Evolutionary conservation across 2,888 invertebrate species (phyloP).

Genomic region (Podotricha telesiphe): DNA sequence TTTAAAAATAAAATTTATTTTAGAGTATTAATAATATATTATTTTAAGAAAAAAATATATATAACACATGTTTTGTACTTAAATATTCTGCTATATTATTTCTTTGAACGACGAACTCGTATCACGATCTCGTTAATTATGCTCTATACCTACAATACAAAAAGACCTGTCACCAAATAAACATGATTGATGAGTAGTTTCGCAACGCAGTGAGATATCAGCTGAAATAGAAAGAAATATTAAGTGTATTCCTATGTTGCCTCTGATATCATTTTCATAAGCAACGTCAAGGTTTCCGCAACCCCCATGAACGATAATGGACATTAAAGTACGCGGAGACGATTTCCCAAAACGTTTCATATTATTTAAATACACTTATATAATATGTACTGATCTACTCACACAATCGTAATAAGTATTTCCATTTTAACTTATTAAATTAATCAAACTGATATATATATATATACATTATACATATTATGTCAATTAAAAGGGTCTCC

Average conservation of each 20-base stretch:
- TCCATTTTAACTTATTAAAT: too few species aligned
- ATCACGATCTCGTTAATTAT: constrained; percentile 59
- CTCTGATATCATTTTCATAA: constrained; percentile 80
- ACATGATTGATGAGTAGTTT: constrained; percentile 69
- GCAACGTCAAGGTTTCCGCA: constrained; percentile 65
- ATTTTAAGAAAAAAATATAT: too few species aligned
- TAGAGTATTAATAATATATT: too few species aligned
- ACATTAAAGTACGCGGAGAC: constrained; percentile 57
- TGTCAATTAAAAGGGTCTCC: too few species aligned
- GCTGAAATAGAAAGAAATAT: constrained; percentile 67
- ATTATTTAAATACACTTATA: neutral
- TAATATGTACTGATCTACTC: too few species aligned
- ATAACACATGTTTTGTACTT: too few species aligned
- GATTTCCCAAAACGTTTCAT: neutral
- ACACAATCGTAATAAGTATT: too few species aligned
- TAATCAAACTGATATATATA: too few species aligned
- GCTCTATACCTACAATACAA: constrained; percentile 49
- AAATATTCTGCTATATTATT: neutral
- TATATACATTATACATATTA: too few species aligned
- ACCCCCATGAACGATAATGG: constrained; percentile 61
- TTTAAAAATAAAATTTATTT: too few species aligned
- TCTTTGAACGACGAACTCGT: neutral
- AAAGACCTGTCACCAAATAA: constrained; percentile 60
- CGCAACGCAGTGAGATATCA: constrained; percentile 71
- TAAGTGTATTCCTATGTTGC: constrained; percentile 80